These are phyloP conservation scores for Leptopilina boulardi DNA, from an alignment of 1,140 invertebrate species.

Conservation along the genomic window DNA sequence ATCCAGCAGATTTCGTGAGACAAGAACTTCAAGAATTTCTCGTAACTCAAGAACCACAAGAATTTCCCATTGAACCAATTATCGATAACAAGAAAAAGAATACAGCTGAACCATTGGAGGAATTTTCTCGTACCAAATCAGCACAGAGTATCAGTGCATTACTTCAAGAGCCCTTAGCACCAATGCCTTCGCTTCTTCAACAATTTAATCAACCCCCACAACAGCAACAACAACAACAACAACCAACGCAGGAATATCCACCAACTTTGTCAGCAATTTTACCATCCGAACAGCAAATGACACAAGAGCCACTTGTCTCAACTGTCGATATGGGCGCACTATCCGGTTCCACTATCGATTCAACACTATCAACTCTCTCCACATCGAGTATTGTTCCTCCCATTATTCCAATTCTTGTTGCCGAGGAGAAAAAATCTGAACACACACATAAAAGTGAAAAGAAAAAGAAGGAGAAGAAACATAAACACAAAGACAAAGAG, in stretches of 20 bases:
- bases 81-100: background rate
- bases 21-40: slow-evolving; percentile 48
- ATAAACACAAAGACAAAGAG: slow-evolving; percentile 82
- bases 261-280: slow-evolving; percentile 38
- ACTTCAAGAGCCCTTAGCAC: slow-evolving; percentile 66
- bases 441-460: slow-evolving; percentile 78
- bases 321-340: slow-evolving; percentile 60
- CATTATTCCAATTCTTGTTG: slow-evolving; percentile 37
- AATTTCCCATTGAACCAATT: background rate
- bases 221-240: slow-evolving; percentile 34
- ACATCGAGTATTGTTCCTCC: background rate
- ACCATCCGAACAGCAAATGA: slow-evolving; percentile 37
- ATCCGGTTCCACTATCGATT: slow-evolving; percentile 37
- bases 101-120: slow-evolving; percentile 33
- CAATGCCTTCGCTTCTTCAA: slow-evolving; percentile 66
- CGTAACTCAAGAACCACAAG: slow-evolving; percentile 12
- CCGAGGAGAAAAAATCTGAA: slow-evolving; percentile 71
- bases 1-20: background rate
- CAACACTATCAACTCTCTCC: background rate
- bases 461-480: slow-evolving; percentile 82
- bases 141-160: slow-evolving; percentile 71
- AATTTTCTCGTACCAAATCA: slow-evolving; percentile 69
- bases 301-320: slow-evolving; percentile 46
- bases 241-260: slow-evolving; percentile 31
- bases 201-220: slow-evolving; percentile 40